A percentile compares a stretch with the other conserved stretches of the same genome.
Conservation (phyloP, 64 coral and sea anemone species). For the Porites australiensis region DNA sequence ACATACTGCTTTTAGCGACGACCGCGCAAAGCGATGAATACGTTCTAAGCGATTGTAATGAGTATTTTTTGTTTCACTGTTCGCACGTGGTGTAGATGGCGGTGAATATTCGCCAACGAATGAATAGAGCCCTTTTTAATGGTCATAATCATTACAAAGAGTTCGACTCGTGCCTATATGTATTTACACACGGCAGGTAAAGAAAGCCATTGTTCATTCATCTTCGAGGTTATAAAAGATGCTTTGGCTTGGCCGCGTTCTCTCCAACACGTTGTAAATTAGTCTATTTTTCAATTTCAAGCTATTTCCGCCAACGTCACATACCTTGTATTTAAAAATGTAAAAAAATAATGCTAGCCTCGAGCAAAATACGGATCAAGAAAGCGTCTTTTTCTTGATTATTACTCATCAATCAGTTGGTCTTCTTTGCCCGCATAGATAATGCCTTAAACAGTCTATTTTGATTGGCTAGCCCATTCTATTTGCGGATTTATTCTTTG, state of each 20-base stretch:
- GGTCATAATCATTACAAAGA: constrained; percentile 36
- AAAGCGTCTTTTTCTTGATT: not conserved
- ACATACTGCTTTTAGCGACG: not conserved
- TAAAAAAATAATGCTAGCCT: not conserved
- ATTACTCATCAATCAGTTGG: constrained; percentile 34
- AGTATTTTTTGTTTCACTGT: not conserved
- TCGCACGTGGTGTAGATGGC: constrained; percentile 47
- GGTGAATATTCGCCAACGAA: constrained; percentile 8
- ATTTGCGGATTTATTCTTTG: constrained; percentile 33
- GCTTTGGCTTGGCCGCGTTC: not conserved
- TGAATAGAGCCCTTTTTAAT: constrained; percentile 52
- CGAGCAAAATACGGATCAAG: not conserved
- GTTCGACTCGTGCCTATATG: constrained; percentile 31
- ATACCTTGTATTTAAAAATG: not conserved
- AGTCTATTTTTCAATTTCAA: not conserved
- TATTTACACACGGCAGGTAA: constrained; percentile 59
- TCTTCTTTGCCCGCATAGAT: constrained; percentile 49
- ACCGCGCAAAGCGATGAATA: not conserved
- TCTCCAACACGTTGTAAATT: not conserved
- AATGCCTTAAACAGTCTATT: constrained; percentile 26
- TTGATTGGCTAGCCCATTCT: constrained; percentile 35
- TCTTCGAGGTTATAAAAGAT: constrained; percentile 24
- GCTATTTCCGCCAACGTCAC: not conserved
- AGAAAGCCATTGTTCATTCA: constrained; percentile 46
- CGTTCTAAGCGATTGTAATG: constrained; percentile 1